Percentiles rank a stretch among this genome's conserved stretches.
phyloP scores from a whole-genome alignment of 2,797 vertebrate genomes.

The Cirrhinus molitorella region DNA sequence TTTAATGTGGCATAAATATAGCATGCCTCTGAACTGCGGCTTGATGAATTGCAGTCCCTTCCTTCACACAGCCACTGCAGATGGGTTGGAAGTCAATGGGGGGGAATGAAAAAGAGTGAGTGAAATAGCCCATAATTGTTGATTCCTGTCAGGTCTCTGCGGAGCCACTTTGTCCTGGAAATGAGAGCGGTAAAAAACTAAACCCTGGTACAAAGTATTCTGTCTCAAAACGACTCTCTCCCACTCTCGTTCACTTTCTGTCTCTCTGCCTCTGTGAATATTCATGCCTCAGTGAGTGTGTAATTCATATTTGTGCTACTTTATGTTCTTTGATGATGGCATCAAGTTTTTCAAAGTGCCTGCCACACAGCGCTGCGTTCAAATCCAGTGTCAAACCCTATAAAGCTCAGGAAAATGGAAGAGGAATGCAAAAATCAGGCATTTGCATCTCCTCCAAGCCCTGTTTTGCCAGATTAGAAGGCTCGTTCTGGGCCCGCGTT shows the following conservation, averaged over 20 bases:
- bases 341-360: slow-evolving; percentile 36
- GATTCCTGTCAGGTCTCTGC: slow-evolving; percentile 61
- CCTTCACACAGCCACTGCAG: slow-evolving; percentile 53
- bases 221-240: slow-evolving; percentile 11
- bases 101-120: slow-evolving; percentile 40
- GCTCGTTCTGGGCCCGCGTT: background rate
- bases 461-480: slow-evolving; percentile 36
- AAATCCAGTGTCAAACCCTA: slow-evolving; percentile 54
- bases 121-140: slow-evolving; percentile 63
- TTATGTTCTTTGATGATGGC: slow-evolving; percentile 62
- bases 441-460: slow-evolving; percentile 30
- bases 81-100: slow-evolving; percentile 57
- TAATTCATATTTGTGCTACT: slow-evolving; percentile 61
- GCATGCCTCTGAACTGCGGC: slow-evolving; percentile 55
- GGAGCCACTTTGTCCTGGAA: slow-evolving; percentile 61
- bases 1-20: slow-evolving; percentile 63
- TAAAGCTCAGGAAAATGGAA: slow-evolving; percentile 41
- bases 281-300: slow-evolving; percentile 61
- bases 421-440: background rate
- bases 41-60: slow-evolving; percentile 63
- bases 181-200: slow-evolving; percentile 57
- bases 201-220: slow-evolving; percentile 43
- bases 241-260: slow-evolving; percentile 23
- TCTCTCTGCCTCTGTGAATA: slow-evolving; percentile 56
- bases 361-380: slow-evolving; percentile 22